phyloP scores from a whole-genome alignment of 1,140 invertebrate species.

The Ceratosolen solmsi region DNA sequence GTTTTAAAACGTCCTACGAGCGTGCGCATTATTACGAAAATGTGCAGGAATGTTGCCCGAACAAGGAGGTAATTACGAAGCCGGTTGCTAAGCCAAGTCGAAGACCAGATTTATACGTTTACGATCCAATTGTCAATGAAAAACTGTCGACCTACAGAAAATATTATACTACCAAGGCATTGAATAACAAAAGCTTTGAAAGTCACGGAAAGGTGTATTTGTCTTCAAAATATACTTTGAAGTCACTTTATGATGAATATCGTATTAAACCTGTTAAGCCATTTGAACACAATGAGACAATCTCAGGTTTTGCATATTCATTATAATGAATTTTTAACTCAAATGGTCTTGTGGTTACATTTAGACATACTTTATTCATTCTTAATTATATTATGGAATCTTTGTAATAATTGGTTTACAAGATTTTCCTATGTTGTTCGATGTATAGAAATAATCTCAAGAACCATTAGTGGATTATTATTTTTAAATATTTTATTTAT shows the following conservation, averaged over 20 bases:
- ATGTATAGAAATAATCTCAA: background rate
- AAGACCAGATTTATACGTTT: slow-evolving; percentile 29
- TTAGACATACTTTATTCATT: background rate
- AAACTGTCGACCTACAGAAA: slow-evolving; percentile 27
- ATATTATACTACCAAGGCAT: background rate
- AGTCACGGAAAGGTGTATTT: slow-evolving; percentile 1
- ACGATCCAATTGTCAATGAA: slow-evolving; percentile 39
- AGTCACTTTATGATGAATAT: slow-evolving; percentile 36
- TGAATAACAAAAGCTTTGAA: background rate
- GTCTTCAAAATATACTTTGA: slow-evolving; percentile 16
- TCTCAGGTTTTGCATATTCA: slow-evolving; percentile 23
- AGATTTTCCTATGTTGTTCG: background rate
- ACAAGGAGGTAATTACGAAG: background rate
- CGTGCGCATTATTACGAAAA: slow-evolving; percentile 16
- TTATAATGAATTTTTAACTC: background rate
- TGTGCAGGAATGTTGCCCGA: background rate
- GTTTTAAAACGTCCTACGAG: slow-evolving; percentile 14
- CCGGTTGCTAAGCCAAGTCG: background rate
- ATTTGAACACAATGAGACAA: slow-evolving; percentile 20
- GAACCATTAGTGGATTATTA: background rate
- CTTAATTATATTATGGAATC: background rate
- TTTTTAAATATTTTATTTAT: background rate
- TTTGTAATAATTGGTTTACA: background rate
- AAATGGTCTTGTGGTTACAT: background rate
- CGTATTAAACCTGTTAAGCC: background rate